phyloP scores from a whole-genome alignment of 2,888 invertebrate genomes.

The Lissocephala sabroskyi region DNA sequence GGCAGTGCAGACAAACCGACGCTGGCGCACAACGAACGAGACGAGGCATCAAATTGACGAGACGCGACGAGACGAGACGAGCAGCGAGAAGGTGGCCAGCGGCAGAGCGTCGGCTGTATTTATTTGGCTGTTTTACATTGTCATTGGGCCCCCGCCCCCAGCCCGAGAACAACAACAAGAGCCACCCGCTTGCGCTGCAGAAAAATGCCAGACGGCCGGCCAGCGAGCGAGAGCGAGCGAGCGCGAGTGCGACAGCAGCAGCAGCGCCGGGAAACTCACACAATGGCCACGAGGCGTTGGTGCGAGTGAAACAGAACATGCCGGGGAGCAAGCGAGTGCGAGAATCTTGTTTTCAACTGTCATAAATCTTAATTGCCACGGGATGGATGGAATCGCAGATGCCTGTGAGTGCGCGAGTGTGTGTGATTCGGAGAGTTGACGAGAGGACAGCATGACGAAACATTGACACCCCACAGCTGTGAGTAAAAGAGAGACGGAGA shows the following conservation, averaged over 20 bases:
- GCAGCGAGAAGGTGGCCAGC: constrained; percentile 2
- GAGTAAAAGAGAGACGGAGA: background rate
- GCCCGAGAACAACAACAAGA: too few species aligned
- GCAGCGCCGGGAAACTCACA: background rate
- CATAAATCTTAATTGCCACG: constrained; percentile 69
- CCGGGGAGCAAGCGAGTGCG: constrained; percentile 54
- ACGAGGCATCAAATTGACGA: constrained; percentile 40
- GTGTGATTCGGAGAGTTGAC: constrained; percentile 25
- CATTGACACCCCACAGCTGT: constrained; percentile 7
- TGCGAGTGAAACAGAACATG: constrained; percentile 6
- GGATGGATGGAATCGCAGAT: constrained; percentile 63
- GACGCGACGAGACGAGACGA: constrained; percentile 17
- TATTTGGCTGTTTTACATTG: constrained; percentile 38
- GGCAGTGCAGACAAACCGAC: too few species aligned
- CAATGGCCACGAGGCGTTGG: constrained; percentile 11
- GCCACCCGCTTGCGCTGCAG: constrained; percentile 27
- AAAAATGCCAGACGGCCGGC: constrained; percentile 48
- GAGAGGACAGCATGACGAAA: constrained; percentile 42
- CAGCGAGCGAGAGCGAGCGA: constrained; percentile 55
- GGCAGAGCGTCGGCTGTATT: constrained; percentile 17
- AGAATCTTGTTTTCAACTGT: constrained; percentile 69
- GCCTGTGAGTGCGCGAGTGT: constrained; percentile 9
- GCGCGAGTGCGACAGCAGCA: constrained; percentile 31
- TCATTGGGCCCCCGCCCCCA: constrained; percentile 13
- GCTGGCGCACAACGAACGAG: background rate